Conservation (phyloP, 2,888 invertebrate species). For the Ectemnius continuus region DNA sequence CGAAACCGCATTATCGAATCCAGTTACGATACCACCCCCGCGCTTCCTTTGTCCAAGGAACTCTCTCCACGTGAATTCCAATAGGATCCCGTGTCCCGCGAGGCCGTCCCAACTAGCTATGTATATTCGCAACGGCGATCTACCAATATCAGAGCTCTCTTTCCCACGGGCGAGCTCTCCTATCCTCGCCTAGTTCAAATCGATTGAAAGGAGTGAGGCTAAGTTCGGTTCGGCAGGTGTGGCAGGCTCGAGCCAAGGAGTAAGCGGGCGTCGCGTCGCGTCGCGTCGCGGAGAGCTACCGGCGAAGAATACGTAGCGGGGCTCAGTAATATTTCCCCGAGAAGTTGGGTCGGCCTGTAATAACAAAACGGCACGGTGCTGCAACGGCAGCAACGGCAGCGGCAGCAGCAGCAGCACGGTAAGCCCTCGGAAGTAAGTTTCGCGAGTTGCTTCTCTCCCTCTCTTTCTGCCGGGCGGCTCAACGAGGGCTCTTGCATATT, state of each 20-base stretch:
- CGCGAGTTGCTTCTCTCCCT: constrained; percentile 33
- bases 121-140: background rate
- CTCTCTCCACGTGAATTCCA: background rate
- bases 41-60: background rate
- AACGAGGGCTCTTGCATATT: constrained; percentile 58
- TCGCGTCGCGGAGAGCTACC: constrained; percentile 39
- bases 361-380: constrained; percentile 44
- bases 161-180: background rate
- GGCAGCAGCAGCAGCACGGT: constrained; percentile 2
- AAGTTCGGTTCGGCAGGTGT: background rate
- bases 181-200: background rate
- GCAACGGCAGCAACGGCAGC: background rate
- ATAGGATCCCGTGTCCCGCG: background rate
- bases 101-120: background rate
- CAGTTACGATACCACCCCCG: background rate
- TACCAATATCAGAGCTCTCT: background rate
- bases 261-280: constrained; percentile 16
- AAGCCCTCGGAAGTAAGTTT: constrained; percentile 56
- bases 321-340: constrained; percentile 45
- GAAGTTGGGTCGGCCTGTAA: constrained; percentile 49
- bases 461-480: constrained; percentile 5
- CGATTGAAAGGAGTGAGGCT: background rate
- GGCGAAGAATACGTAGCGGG: constrained; percentile 32
- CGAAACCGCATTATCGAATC: constrained; percentile 13
- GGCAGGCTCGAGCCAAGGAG: constrained; percentile 10